Base-by-base conservation (phyloP, 2,888 invertebrate species). In the Pseudococcus longispinus region DNA sequence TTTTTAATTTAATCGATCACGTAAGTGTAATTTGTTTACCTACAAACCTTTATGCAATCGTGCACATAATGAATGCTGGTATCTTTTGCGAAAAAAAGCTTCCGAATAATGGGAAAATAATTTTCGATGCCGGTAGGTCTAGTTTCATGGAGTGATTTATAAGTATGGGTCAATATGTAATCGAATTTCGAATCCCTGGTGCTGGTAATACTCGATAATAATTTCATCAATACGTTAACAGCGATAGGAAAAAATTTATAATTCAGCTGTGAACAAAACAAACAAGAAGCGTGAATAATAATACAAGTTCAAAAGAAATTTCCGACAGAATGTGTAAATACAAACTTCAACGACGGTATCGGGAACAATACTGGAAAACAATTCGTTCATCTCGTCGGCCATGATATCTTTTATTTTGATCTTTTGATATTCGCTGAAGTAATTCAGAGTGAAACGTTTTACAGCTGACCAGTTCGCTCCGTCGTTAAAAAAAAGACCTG, bases 401-500 rank as follows among this genome's bases (percentile, higher is more conserved):
- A 86, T 26, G 23, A 85, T 20, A 11, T 44, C 70, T 32, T 77
- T 44, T 23, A 80, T 23, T 80, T 44, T 42, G 15, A 37, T 15
- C 20, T 86, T 86, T 44, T 74, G 77, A 70, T 32, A 74, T 20
- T 86, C 77, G 26, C 86, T 55, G 13, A 86, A 77, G 9, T 51
- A 86, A 29, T 77, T 74, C 46, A 86, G 55, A 1, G 86, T 86
- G 32, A 86, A 77, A 23, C 51, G 55, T 80, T 74, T 77, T 8
- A 86, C 51, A 20, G 15, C 29, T 1, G 86, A 13, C 86, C 86
- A 86, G 8, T 86, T 74, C 2, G 23, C 32, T n/a, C 86, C 86
- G n/a, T 86, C 86, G 55, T 44, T 77, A 20, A 86, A 86, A 46
- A 86, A 80, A 18, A 86, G 51, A 15, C 86, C 86, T 86, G 32